Base-by-base conservation (phyloP, 2,888 invertebrate genomes). In the Drosophila robusta region DNA sequence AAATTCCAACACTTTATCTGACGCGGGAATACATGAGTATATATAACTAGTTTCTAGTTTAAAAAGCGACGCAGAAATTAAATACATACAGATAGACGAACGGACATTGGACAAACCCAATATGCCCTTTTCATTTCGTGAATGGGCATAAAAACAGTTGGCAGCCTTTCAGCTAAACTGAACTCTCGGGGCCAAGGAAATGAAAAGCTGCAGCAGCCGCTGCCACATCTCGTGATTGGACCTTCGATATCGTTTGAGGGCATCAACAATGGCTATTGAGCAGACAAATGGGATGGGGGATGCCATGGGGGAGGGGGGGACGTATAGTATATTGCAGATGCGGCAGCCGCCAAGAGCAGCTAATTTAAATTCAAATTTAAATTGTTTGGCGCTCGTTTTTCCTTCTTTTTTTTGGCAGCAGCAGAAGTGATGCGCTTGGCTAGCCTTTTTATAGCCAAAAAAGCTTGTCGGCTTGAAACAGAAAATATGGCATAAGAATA, bases 331-430 rank as follows among this genome's bases (percentile, higher is more conserved):
- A 57, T 66, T 79, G 75, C 70, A 75, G 82, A 63, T 75, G 66
- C 63, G 58, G 72, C 72, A 76, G 65, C 55, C 57, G 75, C 58
- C 75, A 54, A 54, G 73, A 52, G 79, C 62, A 67, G 80, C 89
- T 84, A 89, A 89, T 84, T 84, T 89, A 81, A 87, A 89, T 84
- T 87, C 87, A 85, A 84, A 84, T 84, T 76, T 71, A 87, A 89
- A 89, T 84, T 84, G 71, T 78, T 87, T 77, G 70, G 70, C 74
- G 67, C 67, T 74, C 77, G 67, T 44, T 75, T 51, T 74, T 81
- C 4, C 29, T 9, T 41, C n/a, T 22, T 32, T 44, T 44, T 75
- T 85, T 87, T 82, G 82, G 64, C 80, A 71, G 63, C 67, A 41
- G 39, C 12, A 26, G 8, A 18, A 56, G 61, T 57, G 64, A 9